phyloP scores from a whole-genome alignment of 2,113 vertebrate genomes.

The Carassius auratus region DNA sequence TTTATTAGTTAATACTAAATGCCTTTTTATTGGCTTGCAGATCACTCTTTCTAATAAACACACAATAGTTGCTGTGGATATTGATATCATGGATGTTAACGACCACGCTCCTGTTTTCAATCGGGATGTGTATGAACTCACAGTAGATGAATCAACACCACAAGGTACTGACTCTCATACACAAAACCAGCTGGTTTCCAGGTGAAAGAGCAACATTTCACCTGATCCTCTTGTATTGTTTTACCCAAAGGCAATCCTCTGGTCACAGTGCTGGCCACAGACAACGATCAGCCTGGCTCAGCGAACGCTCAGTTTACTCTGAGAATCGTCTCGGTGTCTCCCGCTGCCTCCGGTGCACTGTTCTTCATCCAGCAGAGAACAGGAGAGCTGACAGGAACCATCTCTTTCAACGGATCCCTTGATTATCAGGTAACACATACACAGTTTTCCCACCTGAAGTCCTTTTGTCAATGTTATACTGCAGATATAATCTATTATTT shows the following conservation, averaged over 20 bases:
- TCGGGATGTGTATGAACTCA: not conserved
- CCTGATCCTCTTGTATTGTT: not conserved
- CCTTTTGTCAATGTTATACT: not conserved
- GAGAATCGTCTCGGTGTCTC: slow-evolving; percentile 62
- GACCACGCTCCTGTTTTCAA: slow-evolving; percentile 42
- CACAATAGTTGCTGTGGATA: not conserved
- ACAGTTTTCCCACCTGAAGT: not conserved
- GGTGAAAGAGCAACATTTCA: not conserved
- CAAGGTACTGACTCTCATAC: slow-evolving; percentile 37
- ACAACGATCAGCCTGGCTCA: not conserved
- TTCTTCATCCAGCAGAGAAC: slow-evolving; percentile 61
- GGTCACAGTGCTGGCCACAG: slow-evolving; percentile 14
- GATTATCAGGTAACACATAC: slow-evolving; percentile 67
- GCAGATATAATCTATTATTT: not conserved
- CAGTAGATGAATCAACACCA: slow-evolving; percentile 21
- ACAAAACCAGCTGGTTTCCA: not conserved
- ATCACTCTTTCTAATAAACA: not conserved
- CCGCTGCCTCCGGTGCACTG: slow-evolving; percentile 49
- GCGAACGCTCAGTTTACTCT: slow-evolving; percentile 48
- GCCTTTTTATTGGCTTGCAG: slow-evolving; percentile 14
- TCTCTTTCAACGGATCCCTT: slow-evolving; percentile 73
- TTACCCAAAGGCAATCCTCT: slow-evolving; percentile 22
- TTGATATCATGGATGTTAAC: slow-evolving; percentile 30
- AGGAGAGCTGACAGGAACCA: rapidly evolving
- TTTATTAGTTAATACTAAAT: not conserved